Conservation (phyloP, 2,888 invertebrate genomes). For the Fissipunctia ypsillon region DNA sequence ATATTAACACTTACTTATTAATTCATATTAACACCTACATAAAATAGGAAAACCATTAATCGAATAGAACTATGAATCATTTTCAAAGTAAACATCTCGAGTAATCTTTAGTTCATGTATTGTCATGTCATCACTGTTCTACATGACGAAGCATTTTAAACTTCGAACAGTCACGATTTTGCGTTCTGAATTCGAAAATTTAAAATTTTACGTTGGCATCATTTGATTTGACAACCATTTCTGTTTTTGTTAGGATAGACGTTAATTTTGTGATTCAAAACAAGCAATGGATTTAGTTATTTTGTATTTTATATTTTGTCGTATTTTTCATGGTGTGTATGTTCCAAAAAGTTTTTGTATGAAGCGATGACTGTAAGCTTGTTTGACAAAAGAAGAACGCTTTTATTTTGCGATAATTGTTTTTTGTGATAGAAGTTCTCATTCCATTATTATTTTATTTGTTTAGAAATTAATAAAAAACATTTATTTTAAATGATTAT, state of each 20-base stretch:
- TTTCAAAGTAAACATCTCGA: conserved; percentile 56
- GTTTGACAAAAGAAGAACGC: conserved; percentile 42
- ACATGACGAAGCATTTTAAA: conserved; percentile 47
- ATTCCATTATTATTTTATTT: conserved; percentile 13
- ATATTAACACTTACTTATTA: conserved; percentile 7
- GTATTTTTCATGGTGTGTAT: not conserved
- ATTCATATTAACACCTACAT: no score
- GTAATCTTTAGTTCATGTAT: conserved; percentile 36
- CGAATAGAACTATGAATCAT: conserved; percentile 42
- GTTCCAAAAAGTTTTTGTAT: conserved; percentile 21
- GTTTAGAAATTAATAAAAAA: not conserved
- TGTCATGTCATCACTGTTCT: conserved; percentile 60
- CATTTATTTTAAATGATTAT: no score
- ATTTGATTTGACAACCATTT: conserved; percentile 3
- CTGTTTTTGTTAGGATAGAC: not conserved
- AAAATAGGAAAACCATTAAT: conserved; percentile 40
- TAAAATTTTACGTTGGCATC: not conserved
- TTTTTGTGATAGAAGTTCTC: no score
- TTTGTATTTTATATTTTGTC: not conserved
- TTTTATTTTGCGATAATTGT: conserved; percentile 42
- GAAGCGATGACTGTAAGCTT: conserved; percentile 34
- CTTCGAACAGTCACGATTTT: conserved; percentile 52
- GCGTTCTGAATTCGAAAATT: conserved; percentile 46
- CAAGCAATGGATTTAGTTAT: conserved; percentile 29
- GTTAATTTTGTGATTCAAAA: fast-evolving